Percentiles rank a stretch among this genome's conserved stretches.
phyloP scores from a whole-genome alignment of 2,888 invertebrate species.

The Drosophila kanekoi region DNA sequence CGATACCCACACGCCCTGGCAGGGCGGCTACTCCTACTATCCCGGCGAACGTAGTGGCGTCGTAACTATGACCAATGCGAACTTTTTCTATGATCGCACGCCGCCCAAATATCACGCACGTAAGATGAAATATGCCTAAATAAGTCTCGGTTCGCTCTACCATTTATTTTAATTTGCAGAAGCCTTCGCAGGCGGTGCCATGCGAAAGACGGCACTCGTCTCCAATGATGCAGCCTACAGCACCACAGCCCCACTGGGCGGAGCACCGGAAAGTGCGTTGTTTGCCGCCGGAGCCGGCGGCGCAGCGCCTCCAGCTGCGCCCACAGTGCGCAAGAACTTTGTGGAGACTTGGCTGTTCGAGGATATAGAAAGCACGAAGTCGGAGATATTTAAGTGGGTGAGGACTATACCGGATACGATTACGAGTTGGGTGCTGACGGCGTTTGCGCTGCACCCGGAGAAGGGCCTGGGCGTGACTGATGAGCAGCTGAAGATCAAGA shows the following conservation, averaged over 20 bases:
- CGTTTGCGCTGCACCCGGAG: slow-evolving; percentile 91
- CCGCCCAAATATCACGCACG: slow-evolving; percentile 46
- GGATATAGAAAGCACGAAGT: slow-evolving; percentile 83
- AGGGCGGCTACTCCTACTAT: slow-evolving; percentile 80
- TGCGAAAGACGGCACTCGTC: slow-evolving; percentile 49
- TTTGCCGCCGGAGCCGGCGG: neutral
- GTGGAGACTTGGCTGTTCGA: slow-evolving; percentile 90
- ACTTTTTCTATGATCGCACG: slow-evolving; percentile 81
- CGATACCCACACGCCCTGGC: slow-evolving; percentile 85
- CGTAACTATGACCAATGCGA: slow-evolving; percentile 83
- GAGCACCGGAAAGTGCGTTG: slow-evolving; percentile 3
- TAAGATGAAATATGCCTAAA: slow-evolving; percentile 35
- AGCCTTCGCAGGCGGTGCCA: slow-evolving; percentile 24
- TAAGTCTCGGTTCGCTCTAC: no score
- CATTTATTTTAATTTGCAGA: slow-evolving; percentile 38
- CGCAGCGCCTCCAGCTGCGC: slow-evolving; percentile 8
- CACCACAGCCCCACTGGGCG: neutral
- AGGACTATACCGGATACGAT: slow-evolving; percentile 91
- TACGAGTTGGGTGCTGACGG: slow-evolving; percentile 93
- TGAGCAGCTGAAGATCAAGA: slow-evolving; percentile 88
- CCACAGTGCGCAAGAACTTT: slow-evolving; percentile 87
- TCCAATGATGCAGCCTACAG: neutral
- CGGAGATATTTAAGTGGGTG: slow-evolving; percentile 71
- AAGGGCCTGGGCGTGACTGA: slow-evolving; percentile 91
- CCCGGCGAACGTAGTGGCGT: slow-evolving; percentile 81